These are phyloP conservation scores for Paracanthobrama guichenoti DNA, from an alignment of 2,113 vertebrate species.

Conservation along the genomic window DNA sequence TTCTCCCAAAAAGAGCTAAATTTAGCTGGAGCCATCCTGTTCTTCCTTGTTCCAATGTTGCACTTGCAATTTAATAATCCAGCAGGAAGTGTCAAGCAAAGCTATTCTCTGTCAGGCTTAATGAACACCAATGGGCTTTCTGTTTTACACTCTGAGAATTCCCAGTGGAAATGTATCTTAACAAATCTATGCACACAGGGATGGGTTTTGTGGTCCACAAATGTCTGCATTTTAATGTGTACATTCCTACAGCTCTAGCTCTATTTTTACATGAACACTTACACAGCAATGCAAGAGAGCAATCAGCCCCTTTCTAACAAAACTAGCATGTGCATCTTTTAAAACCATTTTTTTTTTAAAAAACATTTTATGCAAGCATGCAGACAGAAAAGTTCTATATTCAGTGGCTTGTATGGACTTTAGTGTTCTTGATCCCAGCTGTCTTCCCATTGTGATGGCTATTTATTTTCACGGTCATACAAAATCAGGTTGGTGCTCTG, in stretches of 20 bases:
- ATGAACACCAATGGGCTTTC: conserved; percentile 36
- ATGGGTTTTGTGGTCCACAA: conserved; percentile 27
- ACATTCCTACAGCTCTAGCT: neutral
- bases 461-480: conserved; percentile 4
- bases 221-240: conserved; percentile 13
- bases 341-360: neutral
- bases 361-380: neutral
- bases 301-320: neutral
- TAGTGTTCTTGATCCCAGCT: neutral
- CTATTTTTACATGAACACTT: neutral
- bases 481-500: neutral
- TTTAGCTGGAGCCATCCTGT: neutral
- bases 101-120: conserved; percentile 35
- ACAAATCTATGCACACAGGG: conserved; percentile 17
- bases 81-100: conserved; percentile 11
- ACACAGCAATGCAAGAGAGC: neutral
- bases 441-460: neutral
- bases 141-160: conserved; percentile 19
- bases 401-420: neutral
- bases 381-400: neutral
- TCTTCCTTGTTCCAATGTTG: conserved; percentile 16
- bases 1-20: neutral
- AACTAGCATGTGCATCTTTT: neutral
- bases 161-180: conserved; percentile 23
- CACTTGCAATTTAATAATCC: conserved; percentile 25